These are phyloP conservation scores for Tursiops truncatus DNA, from an alignment of 2,113 vertebrate species.

Conservation along the genomic window DNA sequence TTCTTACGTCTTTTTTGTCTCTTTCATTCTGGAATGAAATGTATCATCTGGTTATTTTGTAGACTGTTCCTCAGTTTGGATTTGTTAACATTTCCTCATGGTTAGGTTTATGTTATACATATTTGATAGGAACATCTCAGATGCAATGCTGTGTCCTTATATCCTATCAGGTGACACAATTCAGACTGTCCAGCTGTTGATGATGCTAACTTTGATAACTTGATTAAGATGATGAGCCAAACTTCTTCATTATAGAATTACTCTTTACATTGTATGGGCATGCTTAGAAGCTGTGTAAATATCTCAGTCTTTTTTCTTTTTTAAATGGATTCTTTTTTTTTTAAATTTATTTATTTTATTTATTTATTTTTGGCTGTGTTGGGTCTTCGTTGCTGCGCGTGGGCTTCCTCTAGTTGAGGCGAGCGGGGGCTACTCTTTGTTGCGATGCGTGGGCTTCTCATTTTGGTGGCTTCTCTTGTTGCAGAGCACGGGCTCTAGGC, in stretches of 20 bases:
- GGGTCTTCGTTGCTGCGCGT: no score
- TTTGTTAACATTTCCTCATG: not conserved
- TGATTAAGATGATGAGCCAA: not conserved
- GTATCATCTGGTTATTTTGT: not conserved
- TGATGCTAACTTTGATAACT: not conserved
- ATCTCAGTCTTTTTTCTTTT: not conserved
- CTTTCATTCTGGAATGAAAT: not conserved
- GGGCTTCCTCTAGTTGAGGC: no score
- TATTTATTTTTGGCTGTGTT: no score
- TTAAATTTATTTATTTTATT: no score
- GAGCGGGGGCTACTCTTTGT: no score
- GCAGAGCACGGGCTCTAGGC: no score
- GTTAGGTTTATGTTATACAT: not conserved
- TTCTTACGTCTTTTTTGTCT: not conserved
- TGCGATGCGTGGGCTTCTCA: no score
- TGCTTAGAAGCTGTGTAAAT: not conserved
- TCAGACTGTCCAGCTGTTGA: not conserved
- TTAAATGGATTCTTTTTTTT: no score
- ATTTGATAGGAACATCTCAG: not conserved
- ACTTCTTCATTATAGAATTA: not conserved
- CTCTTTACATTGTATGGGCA: not conserved
- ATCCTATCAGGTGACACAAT: not conserved
- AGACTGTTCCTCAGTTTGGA: not conserved
- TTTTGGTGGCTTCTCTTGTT: no score
- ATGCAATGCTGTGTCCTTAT: not conserved